Base-by-base conservation (phyloP, 2,888 invertebrate genomes). In the Drosophila incognita region DNA sequence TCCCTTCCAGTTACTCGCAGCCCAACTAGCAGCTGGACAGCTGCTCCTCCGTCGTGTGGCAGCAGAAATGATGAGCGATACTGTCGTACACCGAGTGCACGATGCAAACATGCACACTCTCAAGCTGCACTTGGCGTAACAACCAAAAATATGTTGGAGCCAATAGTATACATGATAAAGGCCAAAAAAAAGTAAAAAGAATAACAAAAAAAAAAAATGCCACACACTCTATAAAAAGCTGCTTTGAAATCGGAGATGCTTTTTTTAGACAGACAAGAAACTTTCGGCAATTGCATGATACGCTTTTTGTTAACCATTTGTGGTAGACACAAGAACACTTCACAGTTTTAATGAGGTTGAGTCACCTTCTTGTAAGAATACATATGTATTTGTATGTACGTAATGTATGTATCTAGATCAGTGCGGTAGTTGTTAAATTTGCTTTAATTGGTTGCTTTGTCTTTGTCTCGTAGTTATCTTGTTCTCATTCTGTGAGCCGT, bases 381-480 rank as follows among this genome's bases (percentile, higher is more conserved):
- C 46, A 13, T 21, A 24, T 11, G 13, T 61, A 15, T 27, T 35
- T 15, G 24, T 24, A 8, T 15, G 33, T 53, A 5, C 11, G 31
- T 21, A 42, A 46, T 53, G 10, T 27, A 15, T 35, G 48, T 54
- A 18, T 67, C 5, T 61, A 24, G 62, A 40, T 13, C 49, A 24
- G 18, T 31, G 65, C 15, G 40, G 40, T 52, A 40, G 24, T 52
- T 60, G 52, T 52, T 60, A 60, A 31, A 49, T 60, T 61, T 56
- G 56, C 40, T 66, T 69, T 73, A 69, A 64, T 74, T 65, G 52
- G 48, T 58, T 73, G 60, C 38, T 62, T 15, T 58, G 27, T 33
- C 33, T 15, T 36, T 24, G 29, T 56, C 21, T 65, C 31, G 42
- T 27, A 40, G 40, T 35, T 40, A 36, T 65, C 51, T 51, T 27